Base-by-base conservation (phyloP, 2,113 vertebrate genomes). In the Podarcis raffonei region DNA sequence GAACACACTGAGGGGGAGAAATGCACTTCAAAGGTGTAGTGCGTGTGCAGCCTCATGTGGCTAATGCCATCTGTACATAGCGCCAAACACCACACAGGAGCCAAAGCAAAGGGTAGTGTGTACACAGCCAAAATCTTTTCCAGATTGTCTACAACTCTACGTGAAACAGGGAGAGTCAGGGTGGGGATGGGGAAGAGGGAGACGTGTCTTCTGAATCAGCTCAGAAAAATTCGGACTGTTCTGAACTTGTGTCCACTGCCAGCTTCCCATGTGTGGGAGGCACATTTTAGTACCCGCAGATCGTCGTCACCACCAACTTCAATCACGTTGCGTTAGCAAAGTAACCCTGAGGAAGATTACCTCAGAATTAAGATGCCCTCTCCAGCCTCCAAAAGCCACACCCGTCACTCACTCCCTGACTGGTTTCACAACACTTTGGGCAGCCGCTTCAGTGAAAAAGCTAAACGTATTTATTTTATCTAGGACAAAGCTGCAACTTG, bases 271-370 rank as follows among this genome's bases (percentile, higher is more conserved):
- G 86, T 57, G 57, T 89, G 35, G 90, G 81, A 92, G 92, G 75
- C 90, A 94, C 89, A 87, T 93, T 92, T 93, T 87, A 81, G 82
- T 94, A 79, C 75, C 87, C 81, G 85, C 62, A 32, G 87, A 92
- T 66, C 72, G 88, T 90, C 89, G 85, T 88, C 88, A 83, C 92
- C 85, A 93, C 89, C 85, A 81, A 74, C 88, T 89, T 74, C 0
- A 0, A 85, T 83, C 80, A 80, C 72, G 76, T 92, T 94, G 92
- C 48, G 86, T 85, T 84, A 93, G 89, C 66, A 90, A 90, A 92
- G 89, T 92, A 87, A 89, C 78, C 18, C 87, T 75, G 79, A 84
- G 42, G 91, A 88, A 88, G 86, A 92, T 94, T 93, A 93, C 85
- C 68, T 87, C 48, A 85, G 82, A 92, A 76, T 90, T 12, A 90